Evolutionary conservation across 2,888 invertebrate genomes (phyloP), one percentile per base, ranked within the genome.

Genomic region (Malacosoma neustria): DNA sequence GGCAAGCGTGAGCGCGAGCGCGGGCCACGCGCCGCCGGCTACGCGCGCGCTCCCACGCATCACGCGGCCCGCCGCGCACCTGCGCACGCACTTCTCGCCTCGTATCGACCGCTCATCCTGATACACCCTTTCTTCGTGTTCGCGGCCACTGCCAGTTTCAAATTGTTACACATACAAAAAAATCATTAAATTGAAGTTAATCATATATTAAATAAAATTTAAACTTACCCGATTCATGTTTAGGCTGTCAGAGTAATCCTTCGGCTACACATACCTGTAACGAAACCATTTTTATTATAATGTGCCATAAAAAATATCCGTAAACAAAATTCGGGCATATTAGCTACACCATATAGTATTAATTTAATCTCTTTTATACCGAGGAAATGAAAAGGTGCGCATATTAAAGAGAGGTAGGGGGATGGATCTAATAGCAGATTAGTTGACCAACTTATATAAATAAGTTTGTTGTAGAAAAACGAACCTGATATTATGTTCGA

Each of bases 141-240:
- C 73, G 64, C 54, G 61, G 64, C 72, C 79, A 75, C 77, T 76
- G 61, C 51, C 49, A 49, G 44, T 29, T 44, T 30, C 38, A 35
- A 14, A 37, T 32, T 13, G 13, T 13, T 29, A 41, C 29, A 32
- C 34, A 30, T 11, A 39, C 30, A 32, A 1, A 29, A 4, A 7
- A 11, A 11, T 29, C 11, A 1, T 14, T 13, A 14, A 5, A n/a
- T 14, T 13, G 7, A 11, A 11, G 2, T 11, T 11, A 32, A 1
- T 32, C 14, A 9, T n/a, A 14, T 12, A 11, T 12, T 22, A n/a
- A 33, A 30, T 12, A 14, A 2, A 32, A 14, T 6, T 2, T 14
- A 33, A 38, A 68, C 76, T 72, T 48, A 81, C 81, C 79, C 71
- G 66, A 67, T 52, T 79, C 81, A 81, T 81, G 51, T 54, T 71